A percentile compares a stretch with the other conserved stretches of the same genome.
Evolutionary conservation across 2,888 invertebrate genomes (phyloP).

Genomic region (Petrophora chlorosata): DNA sequence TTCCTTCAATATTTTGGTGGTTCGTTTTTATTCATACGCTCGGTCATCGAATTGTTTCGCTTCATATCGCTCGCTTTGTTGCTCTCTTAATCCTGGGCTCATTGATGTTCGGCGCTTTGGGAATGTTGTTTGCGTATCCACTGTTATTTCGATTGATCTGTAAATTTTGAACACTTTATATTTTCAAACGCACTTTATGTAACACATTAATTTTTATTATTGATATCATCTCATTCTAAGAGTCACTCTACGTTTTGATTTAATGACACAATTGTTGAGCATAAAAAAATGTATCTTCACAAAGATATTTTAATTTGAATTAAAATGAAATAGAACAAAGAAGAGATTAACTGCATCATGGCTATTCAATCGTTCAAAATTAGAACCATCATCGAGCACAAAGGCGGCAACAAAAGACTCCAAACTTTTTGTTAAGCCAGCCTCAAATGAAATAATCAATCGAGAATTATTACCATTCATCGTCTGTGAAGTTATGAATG

Average conservation of each 20-base stretch:
- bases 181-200: no score
- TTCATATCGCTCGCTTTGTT: slow-evolving; percentile 69
- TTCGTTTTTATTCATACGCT: slow-evolving; percentile 81
- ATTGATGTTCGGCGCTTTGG: slow-evolving; percentile 31
- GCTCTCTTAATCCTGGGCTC: slow-evolving; percentile 51
- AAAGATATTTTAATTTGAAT: slow-evolving; percentile 13
- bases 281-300: slow-evolving; percentile 13
- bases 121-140: slow-evolving; percentile 16
- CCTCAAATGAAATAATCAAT: slow-evolving; percentile 76
- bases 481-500: slow-evolving; percentile 65
- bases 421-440: slow-evolving; percentile 64
- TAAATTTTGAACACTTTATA: no score
- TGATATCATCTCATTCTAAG: no score
- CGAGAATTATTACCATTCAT: slow-evolving; percentile 80
- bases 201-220: no score
- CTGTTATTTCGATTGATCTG: slow-evolving; percentile 1
- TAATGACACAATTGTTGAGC: no score
- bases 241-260: no score
- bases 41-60: slow-evolving; percentile 80
- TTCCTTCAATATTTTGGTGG: slow-evolving; percentile 82
- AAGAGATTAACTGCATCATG: slow-evolving; percentile 56
- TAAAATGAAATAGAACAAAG: slow-evolving; percentile 49
- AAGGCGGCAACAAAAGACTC: slow-evolving; percentile 65
- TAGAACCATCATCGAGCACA: slow-evolving; percentile 59
- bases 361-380: slow-evolving; percentile 54